phyloP scores from a whole-genome alignment of 2,113 vertebrate species.

The Reinhardtius hippoglossoides region DNA sequence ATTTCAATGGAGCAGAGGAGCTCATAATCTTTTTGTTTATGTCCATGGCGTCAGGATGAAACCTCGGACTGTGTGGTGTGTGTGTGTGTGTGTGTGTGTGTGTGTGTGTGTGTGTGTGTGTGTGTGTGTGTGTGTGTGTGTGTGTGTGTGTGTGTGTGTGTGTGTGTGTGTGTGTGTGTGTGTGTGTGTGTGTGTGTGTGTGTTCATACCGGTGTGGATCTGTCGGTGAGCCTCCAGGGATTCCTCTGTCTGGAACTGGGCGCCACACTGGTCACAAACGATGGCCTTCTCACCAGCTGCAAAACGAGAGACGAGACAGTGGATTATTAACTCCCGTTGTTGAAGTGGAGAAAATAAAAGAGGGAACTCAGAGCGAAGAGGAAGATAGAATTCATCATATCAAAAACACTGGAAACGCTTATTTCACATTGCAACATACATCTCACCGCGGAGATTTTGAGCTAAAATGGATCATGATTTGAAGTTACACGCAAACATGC shows the following conservation, averaged over 20 bases:
- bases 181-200: slow-evolving; percentile 21
- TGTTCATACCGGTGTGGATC: slow-evolving; percentile 92
- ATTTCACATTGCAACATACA: too few relatives aligned
- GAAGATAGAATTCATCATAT: too few relatives aligned
- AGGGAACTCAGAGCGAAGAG: too few relatives aligned
- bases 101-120: background rate
- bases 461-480: too few relatives aligned
- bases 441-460: too few relatives aligned
- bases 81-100: slow-evolving; percentile 10
- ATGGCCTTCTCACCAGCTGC: slow-evolving; percentile 96
- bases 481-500: too few relatives aligned
- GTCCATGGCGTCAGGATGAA: slow-evolving; percentile 9
- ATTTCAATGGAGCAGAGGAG: background rate
- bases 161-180: background rate
- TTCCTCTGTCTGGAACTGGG: slow-evolving; percentile 97
- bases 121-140: background rate
- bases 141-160: slow-evolving; percentile 16
- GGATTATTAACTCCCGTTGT: background rate
- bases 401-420: background rate
- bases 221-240: slow-evolving; percentile 94
- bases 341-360: too few relatives aligned
- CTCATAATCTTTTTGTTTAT: slow-evolving; percentile 29
- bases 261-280: slow-evolving; percentile 97
- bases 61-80: background rate
- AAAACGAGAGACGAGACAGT: slow-evolving; percentile 17